Evolutionary conservation across 2,888 invertebrate species (phyloP).

Genomic region (Diarsia dahlii): DNA sequence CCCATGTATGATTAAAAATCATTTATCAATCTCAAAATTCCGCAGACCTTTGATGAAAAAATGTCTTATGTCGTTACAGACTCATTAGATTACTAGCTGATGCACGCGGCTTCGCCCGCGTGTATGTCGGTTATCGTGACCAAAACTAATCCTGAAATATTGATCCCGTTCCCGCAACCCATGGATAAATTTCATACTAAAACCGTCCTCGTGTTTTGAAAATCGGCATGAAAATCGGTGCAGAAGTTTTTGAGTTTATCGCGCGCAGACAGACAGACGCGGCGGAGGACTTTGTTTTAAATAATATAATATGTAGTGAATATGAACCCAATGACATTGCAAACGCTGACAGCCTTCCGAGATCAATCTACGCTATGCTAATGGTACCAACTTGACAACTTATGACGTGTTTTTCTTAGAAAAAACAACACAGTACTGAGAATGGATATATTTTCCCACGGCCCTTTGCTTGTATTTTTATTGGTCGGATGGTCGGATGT

Average conservation of each 20-base stretch:
- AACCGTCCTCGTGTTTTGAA: no score
- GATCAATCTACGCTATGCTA: slow-evolving; percentile 25
- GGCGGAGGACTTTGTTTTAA: no score
- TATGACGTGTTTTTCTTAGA: slow-evolving; percentile 72
- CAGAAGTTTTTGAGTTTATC: no score
- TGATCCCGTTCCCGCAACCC: no score
- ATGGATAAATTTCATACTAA: no score
- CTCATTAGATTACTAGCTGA: slow-evolving; percentile 30
- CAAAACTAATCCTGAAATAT: no score
- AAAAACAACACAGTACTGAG: slow-evolving; percentile 73
- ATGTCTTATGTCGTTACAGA: slow-evolving; percentile 11
- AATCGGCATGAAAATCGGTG: no score
- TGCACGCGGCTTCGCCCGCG: no score
- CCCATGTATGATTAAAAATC: not conserved
- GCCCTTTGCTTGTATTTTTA: slow-evolving; percentile 68
- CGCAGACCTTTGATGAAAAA: not conserved
- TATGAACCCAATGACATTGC: slow-evolving; percentile 62
- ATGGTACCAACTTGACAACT: slow-evolving; percentile 39
- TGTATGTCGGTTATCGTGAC: no score
- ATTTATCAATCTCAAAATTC: slow-evolving; percentile 18
- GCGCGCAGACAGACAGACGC: no score
- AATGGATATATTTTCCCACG: slow-evolving; percentile 77
- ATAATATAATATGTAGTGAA: no score
- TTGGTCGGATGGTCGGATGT: slow-evolving; percentile 30
- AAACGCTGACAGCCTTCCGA: slow-evolving; percentile 34